Base-by-base conservation (phyloP, 2,113 vertebrate species). In the Mugil cephalus region DNA sequence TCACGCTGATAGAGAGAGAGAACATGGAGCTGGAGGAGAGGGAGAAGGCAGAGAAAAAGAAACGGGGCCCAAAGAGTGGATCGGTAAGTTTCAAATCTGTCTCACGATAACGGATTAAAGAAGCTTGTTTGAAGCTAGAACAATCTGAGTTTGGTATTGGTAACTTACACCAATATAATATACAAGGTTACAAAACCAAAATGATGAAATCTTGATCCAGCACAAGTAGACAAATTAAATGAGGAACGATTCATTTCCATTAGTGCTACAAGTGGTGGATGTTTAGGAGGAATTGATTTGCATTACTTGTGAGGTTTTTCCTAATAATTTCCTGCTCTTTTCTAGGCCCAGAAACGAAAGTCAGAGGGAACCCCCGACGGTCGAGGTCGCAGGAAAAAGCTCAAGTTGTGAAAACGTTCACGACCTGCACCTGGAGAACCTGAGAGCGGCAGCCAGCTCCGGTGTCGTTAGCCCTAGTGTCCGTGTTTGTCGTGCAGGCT, bases 1-100 rank as follows among this genome's bases (percentile, higher is more conserved):
- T 99, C 55, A 99, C 98, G 15, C 93, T 99, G 79, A 99, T 99
- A 54, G 98, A 99, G 92, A 95, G 98, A 89, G 98, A 99, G 90
- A 99, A 99, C 90, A 97, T 99, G 96, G 98, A 99, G 92, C 93
- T 99, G 85, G 98, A 99, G 91, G 98, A 99, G 91, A 95, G 97
- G 67, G 98, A 99, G 88, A 99, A 99, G 88, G 97, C 98, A 9
- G 98, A 99, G 93, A 99, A 99, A 82, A 99, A 99, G 93, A 99
- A 98, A 84, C 93, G 96, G 24, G 98, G 97, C 83, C 98, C 98
- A 87, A 98, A 97, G 77, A 92, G 88, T 30, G 69, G 81, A 58
- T 97, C 97, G 0, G 96, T 97, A 82, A 92, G 94, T 90, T 14
- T 2, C 9, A 10, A n/a, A 36, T 65, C 2, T 0, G 14, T 43